Evolutionary conservation across 2,888 invertebrate genomes (phyloP).

Genomic region (Phalera bucephala): DNA sequence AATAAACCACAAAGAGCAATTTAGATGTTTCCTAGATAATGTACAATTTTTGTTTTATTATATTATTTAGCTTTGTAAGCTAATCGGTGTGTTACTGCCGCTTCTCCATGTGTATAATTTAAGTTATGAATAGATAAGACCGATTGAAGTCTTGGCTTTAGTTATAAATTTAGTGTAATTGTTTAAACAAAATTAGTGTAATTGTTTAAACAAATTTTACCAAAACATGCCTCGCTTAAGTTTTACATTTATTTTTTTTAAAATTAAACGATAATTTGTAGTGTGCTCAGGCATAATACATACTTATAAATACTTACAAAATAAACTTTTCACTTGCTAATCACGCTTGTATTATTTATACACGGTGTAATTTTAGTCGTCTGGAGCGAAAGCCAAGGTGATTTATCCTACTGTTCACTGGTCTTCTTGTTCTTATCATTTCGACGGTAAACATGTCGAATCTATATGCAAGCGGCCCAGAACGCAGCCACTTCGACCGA

Average conservation of each 20-base stretch:
- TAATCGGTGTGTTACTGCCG: conserved; percentile 23
- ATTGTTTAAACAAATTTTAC: conserved; percentile 75
- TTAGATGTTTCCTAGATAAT: conserved; percentile 59
- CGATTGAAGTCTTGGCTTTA: conserved; percentile 37
- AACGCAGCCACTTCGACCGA: too few relatives aligned
- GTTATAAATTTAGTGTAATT: conserved; percentile 55
- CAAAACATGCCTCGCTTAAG: conserved; percentile 82
- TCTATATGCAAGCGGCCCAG: too few relatives aligned
- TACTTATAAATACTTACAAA: conserved; percentile 50
- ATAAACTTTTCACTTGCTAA: conserved; percentile 73
- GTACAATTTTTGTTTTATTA: conserved; percentile 50
- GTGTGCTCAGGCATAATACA: conserved; percentile 77
- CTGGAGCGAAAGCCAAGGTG: too few relatives aligned
- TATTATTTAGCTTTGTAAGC: conserved; percentile 31
- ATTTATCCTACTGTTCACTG: too few relatives aligned
- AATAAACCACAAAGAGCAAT: conserved; percentile 53
- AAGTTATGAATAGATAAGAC: conserved; percentile 16
- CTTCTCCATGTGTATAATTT: conserved; percentile 17
- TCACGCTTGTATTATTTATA: conserved; percentile 8
- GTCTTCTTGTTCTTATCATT: too few relatives aligned
- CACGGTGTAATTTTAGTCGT: too few relatives aligned
- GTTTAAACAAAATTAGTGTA: conserved; percentile 70
- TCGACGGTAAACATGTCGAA: too few relatives aligned
- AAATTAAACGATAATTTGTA: conserved; percentile 62
- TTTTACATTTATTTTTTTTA: conserved; percentile 66